Conservation (phyloP, 2,113 vertebrate species). For the Phalacrocorax brasilianus region DNA sequence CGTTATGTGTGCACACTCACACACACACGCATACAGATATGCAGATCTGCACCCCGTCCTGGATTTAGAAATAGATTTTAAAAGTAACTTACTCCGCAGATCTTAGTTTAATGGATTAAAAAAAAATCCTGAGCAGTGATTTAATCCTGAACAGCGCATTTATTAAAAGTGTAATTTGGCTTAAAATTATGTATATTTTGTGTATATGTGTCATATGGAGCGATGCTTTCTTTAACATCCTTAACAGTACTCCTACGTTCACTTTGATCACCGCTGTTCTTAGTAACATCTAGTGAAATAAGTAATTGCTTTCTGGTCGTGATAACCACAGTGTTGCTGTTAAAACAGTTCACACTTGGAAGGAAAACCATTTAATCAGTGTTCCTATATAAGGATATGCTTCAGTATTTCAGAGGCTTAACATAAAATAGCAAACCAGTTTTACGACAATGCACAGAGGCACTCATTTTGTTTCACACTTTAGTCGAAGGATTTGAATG, state of each 20-base stretch:
- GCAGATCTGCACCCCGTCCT: neutral
- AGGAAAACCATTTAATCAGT: slow-evolving; percentile 11
- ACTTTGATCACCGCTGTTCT: slow-evolving; percentile 53
- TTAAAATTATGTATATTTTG: neutral
- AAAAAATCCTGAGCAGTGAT: neutral
- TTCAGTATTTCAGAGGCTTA: slow-evolving; percentile 6
- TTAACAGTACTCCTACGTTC: slow-evolving; percentile 42
- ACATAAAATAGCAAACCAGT: neutral
- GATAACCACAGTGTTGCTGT: slow-evolving; percentile 44
- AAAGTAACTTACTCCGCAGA: neutral
- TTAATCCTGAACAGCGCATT: neutral
- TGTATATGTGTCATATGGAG: neutral
- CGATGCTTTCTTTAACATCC: neutral
- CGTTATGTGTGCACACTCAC: neutral
- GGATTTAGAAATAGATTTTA: slow-evolving; percentile 24
- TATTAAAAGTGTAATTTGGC: neutral
- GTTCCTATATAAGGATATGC: slow-evolving; percentile 32
- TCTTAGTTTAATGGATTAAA: neutral
- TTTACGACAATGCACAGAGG: neutral
- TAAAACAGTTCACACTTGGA: slow-evolving; percentile 33
- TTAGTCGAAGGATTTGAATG: slow-evolving; percentile 38
- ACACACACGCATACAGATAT: neutral
- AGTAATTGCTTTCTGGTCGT: slow-evolving; percentile 46
- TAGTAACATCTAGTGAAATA: slow-evolving; percentile 49
- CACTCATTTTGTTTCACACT: slow-evolving; percentile 55